These are phyloP conservation scores for Poeciliopsis turneri DNA, from an alignment of 2,797 vertebrate species.

Conservation along the genomic window DNA sequence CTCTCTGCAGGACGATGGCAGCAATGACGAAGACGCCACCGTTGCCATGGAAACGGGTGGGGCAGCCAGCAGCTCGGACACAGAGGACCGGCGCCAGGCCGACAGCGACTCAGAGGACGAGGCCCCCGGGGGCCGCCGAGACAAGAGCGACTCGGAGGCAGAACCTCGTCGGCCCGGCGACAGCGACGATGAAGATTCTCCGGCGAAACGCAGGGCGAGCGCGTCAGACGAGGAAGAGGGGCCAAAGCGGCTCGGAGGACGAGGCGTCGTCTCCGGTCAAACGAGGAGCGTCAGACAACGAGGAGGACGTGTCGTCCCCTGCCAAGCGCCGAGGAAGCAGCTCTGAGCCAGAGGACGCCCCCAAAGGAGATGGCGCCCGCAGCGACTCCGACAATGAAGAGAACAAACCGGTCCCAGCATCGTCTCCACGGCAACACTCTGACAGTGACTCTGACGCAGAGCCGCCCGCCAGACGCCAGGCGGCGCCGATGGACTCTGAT, in stretches of 20 bases:
- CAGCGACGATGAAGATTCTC: slow-evolving; percentile 74
- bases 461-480: slow-evolving; percentile 63
- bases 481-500: slow-evolving; percentile 78
- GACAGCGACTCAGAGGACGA: slow-evolving; percentile 81
- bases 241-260: slow-evolving; percentile 79
- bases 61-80: slow-evolving; percentile 68
- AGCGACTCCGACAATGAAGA: slow-evolving; percentile 14
- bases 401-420: slow-evolving; percentile 5
- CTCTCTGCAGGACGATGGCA: slow-evolving; percentile 86
- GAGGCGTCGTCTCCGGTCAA: slow-evolving; percentile 63
- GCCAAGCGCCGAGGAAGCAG: slow-evolving; percentile 23
- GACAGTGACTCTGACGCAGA: slow-evolving; percentile 34
- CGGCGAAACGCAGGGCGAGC: slow-evolving; percentile 76
- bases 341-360: slow-evolving; percentile 48
- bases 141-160: slow-evolving; percentile 84
- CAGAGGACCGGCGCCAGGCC: slow-evolving; percentile 62
- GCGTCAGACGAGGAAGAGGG: slow-evolving; percentile 73
- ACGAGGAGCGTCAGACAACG: not conserved
- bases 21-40: slow-evolving; percentile 82
- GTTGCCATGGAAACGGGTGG: slow-evolving; percentile 51
- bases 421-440: slow-evolving; percentile 1
- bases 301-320: slow-evolving; percentile 49
- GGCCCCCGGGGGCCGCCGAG: slow-evolving; percentile 5
- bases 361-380: slow-evolving; percentile 57
- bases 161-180: slow-evolving; percentile 63